Percentiles rank a stretch among this genome's conserved stretches.
phyloP scores from a whole-genome alignment of 2,113 vertebrate genomes.

The Bungarus multicinctus region DNA sequence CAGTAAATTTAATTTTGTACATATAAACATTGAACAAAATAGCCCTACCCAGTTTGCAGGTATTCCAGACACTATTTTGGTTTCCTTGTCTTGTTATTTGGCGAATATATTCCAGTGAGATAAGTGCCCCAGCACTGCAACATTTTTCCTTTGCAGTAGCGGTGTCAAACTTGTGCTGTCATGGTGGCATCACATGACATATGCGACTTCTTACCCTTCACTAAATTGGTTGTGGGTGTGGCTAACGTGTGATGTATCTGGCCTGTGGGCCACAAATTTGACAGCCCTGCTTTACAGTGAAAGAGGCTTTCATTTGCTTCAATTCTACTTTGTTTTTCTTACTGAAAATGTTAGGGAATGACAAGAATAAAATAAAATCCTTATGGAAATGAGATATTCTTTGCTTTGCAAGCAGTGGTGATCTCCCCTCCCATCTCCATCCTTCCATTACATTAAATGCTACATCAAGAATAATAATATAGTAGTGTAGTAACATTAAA shows the following conservation, averaged over 20 bases:
- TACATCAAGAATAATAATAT: conserved; percentile 43
- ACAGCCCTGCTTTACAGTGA: background rate
- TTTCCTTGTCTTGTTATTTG: background rate
- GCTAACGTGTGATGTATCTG: too few relatives aligned
- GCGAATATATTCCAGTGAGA: background rate
- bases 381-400: background rate
- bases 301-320: background rate
- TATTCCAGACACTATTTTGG: background rate
- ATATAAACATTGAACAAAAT: background rate
- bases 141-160: background rate
- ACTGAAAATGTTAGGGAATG: background rate
- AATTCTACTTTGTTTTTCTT: conserved; percentile 4
- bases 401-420: conserved; percentile 22
- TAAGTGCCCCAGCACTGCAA: background rate
- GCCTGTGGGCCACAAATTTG: too few relatives aligned
- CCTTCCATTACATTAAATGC: conserved; percentile 38
- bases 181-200: too few relatives aligned
- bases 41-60: background rate
- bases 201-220: too few relatives aligned
- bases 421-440: conserved; percentile 8
- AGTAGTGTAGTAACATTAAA: background rate
- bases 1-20: background rate
- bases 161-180: too few relatives aligned
- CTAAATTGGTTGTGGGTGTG: too few relatives aligned
- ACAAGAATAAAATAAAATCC: conserved; percentile 3